These are phyloP conservation scores for Chromis chromis DNA, from an alignment of 2,797 vertebrate genomes.

Conservation along the genomic window DNA sequence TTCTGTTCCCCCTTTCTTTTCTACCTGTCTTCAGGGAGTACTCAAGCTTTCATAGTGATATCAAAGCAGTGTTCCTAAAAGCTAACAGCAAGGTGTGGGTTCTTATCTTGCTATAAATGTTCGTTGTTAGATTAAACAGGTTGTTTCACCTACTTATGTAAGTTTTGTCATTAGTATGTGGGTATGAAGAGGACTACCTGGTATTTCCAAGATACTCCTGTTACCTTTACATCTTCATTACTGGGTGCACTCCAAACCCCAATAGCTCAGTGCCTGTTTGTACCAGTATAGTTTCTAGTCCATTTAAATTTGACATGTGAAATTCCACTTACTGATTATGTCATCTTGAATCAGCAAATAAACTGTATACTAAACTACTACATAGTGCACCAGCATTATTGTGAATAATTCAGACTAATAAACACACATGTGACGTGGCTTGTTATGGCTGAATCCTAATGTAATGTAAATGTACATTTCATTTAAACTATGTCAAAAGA, in stretches of 20 bases:
- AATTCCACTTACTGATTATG: not conserved
- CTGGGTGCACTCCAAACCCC: not conserved
- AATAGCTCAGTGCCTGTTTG: not conserved
- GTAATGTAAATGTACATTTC: not conserved
- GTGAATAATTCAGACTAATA: not conserved
- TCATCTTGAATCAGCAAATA: not conserved
- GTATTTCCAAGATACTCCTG: not conserved
- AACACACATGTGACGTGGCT: not conserved
- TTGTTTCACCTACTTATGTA: constrained; percentile 12
- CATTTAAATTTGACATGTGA: not conserved
- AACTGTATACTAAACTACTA: not conserved
- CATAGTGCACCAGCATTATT: not conserved
- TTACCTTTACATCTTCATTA: not conserved
- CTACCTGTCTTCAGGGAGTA: constrained; percentile 23
- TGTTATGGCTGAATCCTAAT: not conserved
- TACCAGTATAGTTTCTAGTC: not conserved
- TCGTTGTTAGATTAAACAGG: constrained; percentile 21
- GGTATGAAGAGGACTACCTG: not conserved
- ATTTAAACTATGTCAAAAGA: not conserved
- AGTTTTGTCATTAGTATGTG: not conserved
- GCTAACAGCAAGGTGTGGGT: constrained; percentile 21
- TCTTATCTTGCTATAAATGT: constrained; percentile 17
- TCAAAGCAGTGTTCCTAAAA: constrained; percentile 26
- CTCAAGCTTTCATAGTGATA: constrained; percentile 9
- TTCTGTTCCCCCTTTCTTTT: constrained; percentile 32